Evolutionary conservation across 2,888 invertebrate species (phyloP).

Genomic region (Campoplex nolae): DNA sequence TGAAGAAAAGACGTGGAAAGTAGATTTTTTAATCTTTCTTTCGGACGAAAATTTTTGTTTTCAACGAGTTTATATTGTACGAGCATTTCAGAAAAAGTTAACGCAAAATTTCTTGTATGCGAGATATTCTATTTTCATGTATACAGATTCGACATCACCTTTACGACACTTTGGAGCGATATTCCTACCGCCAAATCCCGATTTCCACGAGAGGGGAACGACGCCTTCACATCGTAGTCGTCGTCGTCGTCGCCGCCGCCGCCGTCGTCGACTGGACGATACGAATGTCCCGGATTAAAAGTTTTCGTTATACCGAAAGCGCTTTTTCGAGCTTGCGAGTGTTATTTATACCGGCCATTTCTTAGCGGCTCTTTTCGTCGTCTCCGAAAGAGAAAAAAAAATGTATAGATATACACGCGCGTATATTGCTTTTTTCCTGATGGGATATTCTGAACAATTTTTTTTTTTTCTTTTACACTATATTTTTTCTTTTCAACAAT

Average conservation of each 20-base stretch:
- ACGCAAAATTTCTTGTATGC: constrained; percentile 4
- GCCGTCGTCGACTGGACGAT: constrained; percentile 66
- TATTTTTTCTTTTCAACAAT: constrained; percentile 27
- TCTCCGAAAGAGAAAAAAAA: constrained; percentile 10
- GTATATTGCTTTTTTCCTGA: constrained; percentile 26
- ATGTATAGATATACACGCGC: constrained; percentile 5
- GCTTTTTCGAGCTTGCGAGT: constrained; percentile 61
- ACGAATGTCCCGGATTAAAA: constrained; percentile 77
- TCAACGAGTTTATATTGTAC: not conserved
- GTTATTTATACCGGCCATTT: constrained; percentile 73
- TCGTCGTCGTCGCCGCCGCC: constrained; percentile 45
- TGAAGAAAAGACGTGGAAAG: too few relatives aligned
- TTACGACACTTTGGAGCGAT: constrained; percentile 31
- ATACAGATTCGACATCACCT: constrained; percentile 8
- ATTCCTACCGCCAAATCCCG: constrained; percentile 57
- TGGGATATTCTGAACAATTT: constrained; percentile 26
- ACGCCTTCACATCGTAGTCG: constrained; percentile 38
- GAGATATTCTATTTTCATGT: not conserved
- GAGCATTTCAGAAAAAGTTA: not conserved
- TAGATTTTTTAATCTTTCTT: not conserved
- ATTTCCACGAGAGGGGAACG: constrained; percentile 40
- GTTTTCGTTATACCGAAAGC: constrained; percentile 66
- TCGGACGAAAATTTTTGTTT: not conserved
- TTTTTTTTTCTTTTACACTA: not conserved
- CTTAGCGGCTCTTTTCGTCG: constrained; percentile 66